These are phyloP conservation scores for Melanophora roralis DNA, from an alignment of 2,888 invertebrate species.

Conservation along the genomic window DNA sequence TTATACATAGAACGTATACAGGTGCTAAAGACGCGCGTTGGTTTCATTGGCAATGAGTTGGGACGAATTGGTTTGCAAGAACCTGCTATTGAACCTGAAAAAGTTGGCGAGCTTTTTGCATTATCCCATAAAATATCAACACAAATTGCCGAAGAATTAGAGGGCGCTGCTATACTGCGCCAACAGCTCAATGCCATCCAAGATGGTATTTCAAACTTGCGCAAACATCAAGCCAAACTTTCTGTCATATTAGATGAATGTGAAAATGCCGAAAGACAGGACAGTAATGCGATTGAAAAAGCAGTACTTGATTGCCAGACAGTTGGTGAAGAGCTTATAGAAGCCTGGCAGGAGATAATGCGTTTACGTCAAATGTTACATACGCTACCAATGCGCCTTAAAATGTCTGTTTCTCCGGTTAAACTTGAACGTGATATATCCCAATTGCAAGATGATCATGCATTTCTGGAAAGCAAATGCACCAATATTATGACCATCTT, in stretches of 20 bases:
- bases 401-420: conserved; percentile 87
- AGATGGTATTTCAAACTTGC: conserved; percentile 83
- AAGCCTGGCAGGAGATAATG: conserved; percentile 88
- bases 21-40: conserved; percentile 85
- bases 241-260: conserved; percentile 84
- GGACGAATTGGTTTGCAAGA: conserved; percentile 86
- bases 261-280: conserved; percentile 84
- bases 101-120: conserved; percentile 84
- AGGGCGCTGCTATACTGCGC: conserved; percentile 84
- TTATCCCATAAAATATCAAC: conserved; percentile 85
- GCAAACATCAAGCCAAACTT: conserved; percentile 83
- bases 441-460: conserved; percentile 85
- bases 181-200: conserved; percentile 86
- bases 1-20: conserved; percentile 89
- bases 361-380: conserved; percentile 86
- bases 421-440: conserved; percentile 87
- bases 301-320: conserved; percentile 85
- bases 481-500: conserved; percentile 83
- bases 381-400: conserved; percentile 85
- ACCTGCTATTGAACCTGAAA: conserved; percentile 84
- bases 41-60: conserved; percentile 87
- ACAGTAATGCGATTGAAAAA: conserved; percentile 87
- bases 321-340: conserved; percentile 83
- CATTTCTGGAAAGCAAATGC: conserved; percentile 84
- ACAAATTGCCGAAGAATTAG: conserved; percentile 86